Base-by-base conservation (phyloP, 1,140 invertebrate species). In the Ephestia elutella region DNA sequence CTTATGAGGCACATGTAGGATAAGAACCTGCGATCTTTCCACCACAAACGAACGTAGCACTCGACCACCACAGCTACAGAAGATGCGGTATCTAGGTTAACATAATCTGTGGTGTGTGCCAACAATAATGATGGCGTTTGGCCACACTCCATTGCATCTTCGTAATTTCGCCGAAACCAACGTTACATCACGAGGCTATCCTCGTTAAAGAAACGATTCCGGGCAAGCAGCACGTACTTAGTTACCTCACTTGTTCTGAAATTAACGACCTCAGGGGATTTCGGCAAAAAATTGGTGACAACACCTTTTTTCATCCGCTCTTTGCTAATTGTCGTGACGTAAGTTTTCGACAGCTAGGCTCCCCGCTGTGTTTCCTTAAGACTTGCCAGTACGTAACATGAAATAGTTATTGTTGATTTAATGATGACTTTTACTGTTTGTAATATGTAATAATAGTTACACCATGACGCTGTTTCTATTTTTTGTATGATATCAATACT, bases 121-220 rank as follows among this genome's bases (percentile, higher is more conserved):
- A 48, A 49, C 5, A 32, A 21, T 55, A 55, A 59, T 51, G 50
- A n/a, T 59, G 59, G 60, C 57, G 57, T 48, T 66, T 60, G 54
- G 56, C 61, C 66, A 76, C 76, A 75, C 68, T 75, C 74, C 76
- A 83, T 82, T 83, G 70, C 65, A 72, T 62, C 56, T 56, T 61
- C 59, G 73, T 78, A 78, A 78, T 81, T 81, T 66, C 76, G 75
- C 69, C 75, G 73, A 80, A 82, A 84, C 71, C 63, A 59, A 49
- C 53, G 59, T 86, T 86, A 78, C 83, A 67, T 84, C 73, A 81
- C 56, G 58, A 65, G 60, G 54, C 50, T 55, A 59, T 38, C 63
- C 78, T 83, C 79, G 78, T 83, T 83, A 82, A 67, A 63, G 73
- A 69, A 70, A 74, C 56, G 58, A 71, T 69, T 62, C 63, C 51